These are phyloP conservation scores for Glaucidium brasilianum DNA, from an alignment of 2,113 vertebrate species.

Conservation along the genomic window DNA sequence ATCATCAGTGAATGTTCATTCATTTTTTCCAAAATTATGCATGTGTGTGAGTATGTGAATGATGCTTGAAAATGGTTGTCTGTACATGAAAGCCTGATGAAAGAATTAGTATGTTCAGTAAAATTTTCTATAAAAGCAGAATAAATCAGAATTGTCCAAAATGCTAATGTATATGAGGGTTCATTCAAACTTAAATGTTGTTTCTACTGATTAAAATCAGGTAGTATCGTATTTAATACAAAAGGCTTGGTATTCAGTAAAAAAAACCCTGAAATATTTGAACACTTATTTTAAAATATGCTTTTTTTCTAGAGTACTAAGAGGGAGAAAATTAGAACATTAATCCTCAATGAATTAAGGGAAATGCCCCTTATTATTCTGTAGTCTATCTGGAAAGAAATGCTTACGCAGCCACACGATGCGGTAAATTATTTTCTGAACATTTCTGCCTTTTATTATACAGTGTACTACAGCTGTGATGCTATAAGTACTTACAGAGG, in stretches of 20 bases:
- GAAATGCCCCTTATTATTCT: not conserved
- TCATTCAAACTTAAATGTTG: not conserved
- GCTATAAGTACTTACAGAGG: not conserved
- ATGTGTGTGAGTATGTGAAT: not conserved
- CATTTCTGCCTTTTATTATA: not conserved
- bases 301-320: not conserved
- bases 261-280: not conserved
- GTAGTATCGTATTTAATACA: not conserved
- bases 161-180: rapidly evolving
- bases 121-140: not conserved
- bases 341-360: not conserved
- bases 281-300: not conserved
- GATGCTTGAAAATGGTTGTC: not conserved
- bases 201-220: not conserved
- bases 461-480: not conserved
- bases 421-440: not conserved
- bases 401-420: not conserved
- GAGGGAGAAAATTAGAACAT: not conserved
- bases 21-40: slow-evolving; percentile 10
- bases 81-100: not conserved
- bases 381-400: not conserved
- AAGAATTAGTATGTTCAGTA: not conserved
- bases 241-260: not conserved
- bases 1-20: slow-evolving; percentile 8
- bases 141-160: not conserved